Evolutionary conservation across 2,113 vertebrate species (phyloP), one percentile per base, ranked within the genome.

Genomic region (Phalacrocorax carbo): DNA sequence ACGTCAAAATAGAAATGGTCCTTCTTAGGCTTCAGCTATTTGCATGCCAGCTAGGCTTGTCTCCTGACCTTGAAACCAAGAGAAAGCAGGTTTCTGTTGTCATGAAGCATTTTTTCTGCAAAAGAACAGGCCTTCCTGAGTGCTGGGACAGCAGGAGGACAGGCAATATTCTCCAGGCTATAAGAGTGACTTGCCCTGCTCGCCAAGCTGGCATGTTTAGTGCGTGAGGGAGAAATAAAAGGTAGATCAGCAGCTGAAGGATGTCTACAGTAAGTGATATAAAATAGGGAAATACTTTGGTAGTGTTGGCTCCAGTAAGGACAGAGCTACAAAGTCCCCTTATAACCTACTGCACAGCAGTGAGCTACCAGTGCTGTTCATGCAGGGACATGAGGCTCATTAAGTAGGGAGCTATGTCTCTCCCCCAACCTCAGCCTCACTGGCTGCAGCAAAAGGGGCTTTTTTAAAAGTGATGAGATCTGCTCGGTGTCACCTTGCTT

Each of bases 21-120:
- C 58, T 54, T 55, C 25, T 95, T 73, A 77, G 69, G 57, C 69
- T 84, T 84, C 2, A 11, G 27, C 62, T 93, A 57, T 94, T 96
- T 93, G 54, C 70, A 76, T 82, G 54, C 54, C 34, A 72, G 34
- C 82, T 92, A 82, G 75, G 58, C 90, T 80, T 82, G 62, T 83
- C 70, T 96, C 42, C 13, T 90, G 75, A 90, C 94, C 87, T 94
- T 88, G 78, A 85, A 82, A 82, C 80, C 72, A n/a, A 1, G 58
- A 70, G 69, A 68, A 91, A 80, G 44, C 0, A 1, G 1, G 2
- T 40, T 91, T 91, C 57, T 57, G 15, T 58, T 80, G 49, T 76
- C 62, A 88, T 90, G 75, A 94, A 42, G 82, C 78, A 82, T 72
- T 69, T 42, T 66, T 66, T 86, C 61, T 90, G 66, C 25, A 72